Evolutionary conservation across 1,140 invertebrate genomes (phyloP).

Genomic region (Chrysoperla carnea): DNA sequence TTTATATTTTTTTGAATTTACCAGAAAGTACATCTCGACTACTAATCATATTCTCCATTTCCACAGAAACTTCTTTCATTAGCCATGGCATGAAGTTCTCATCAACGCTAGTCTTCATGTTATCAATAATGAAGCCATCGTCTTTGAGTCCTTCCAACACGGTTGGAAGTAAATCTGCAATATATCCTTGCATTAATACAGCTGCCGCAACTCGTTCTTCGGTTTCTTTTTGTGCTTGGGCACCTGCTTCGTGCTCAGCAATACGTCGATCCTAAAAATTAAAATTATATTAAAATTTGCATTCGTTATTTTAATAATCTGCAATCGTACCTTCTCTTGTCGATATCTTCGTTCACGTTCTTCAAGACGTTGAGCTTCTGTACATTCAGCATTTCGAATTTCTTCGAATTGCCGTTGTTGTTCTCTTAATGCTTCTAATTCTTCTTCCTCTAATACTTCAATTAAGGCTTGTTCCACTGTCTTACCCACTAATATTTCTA

Average conservation of each 20-base stretch:
- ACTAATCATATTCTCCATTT: constrained; percentile 59
- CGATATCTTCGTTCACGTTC: constrained; percentile 47
- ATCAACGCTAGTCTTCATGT: constrained; percentile 54
- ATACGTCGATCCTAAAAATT: constrained; percentile 29
- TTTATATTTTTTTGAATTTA: constrained; percentile 14
- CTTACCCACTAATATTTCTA: constrained; percentile 74
- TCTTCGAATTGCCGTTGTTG: constrained; percentile 64
- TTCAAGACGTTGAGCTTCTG: constrained; percentile 53
- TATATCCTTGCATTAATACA: constrained; percentile 64
- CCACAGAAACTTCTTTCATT: constrained; percentile 57
- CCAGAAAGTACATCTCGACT: constrained; percentile 60
- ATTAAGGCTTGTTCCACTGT: constrained; percentile 72
- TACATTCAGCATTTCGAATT: constrained; percentile 57
- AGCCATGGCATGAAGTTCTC: constrained; percentile 79
- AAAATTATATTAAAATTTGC: background rate
- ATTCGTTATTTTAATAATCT: background rate
- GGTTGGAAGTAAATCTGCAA: constrained; percentile 64
- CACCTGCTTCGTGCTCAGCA: constrained; percentile 33
- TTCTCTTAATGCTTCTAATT: constrained; percentile 47
- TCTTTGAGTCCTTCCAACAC: constrained; percentile 62
- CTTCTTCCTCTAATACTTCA: constrained; percentile 66
- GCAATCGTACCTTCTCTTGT: constrained; percentile 31
- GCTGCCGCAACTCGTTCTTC: constrained; percentile 65
- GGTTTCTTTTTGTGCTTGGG: constrained; percentile 42
- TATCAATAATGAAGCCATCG: constrained; percentile 55